Evolutionary conservation across 2,888 invertebrate species (phyloP), one percentile per base, ranked within the genome.

Genomic region (Acholoe squamosa): DNA sequence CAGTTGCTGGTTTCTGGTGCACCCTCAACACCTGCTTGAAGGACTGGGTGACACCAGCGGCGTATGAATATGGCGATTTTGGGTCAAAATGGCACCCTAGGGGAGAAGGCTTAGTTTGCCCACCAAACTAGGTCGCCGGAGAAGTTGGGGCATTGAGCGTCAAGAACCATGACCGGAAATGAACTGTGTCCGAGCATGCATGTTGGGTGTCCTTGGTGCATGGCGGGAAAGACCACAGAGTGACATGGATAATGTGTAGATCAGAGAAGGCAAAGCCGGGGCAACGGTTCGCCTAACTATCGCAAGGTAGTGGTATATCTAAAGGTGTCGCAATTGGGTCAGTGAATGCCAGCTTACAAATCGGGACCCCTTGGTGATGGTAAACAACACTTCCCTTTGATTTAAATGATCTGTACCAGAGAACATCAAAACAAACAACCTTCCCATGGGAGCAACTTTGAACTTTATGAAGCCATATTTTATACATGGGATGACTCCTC

Each of bases 131-230:
- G n/a, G n/a, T n/a, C n/a, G n/a, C n/a, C n/a, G n/a, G n/a, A n/a
- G n/a, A n/a, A n/a, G n/a, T n/a, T n/a, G n/a, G n/a, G n/a, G n/a
- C n/a, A n/a, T n/a, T n/a, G 43, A 43, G 43, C 43, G 43, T 43
- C 43, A 71, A 71, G 71, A 22, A 25, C 71, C 71, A 71, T 71
- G 71, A 71, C 71, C 71, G 71, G 71, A 71, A 71, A 71, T 71
- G 71, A 71, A 71, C 7, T n/a, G 28, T 28, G 28, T 28, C 71
- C 5, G 71, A 28, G 28, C 71, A 71, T 71, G 71, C 71, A 28
- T 71, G 71, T 25, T 61, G 61, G n/a, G 61, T 19, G 61, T 61
- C 61, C 61, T 61, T 3, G n/a, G 61, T 61, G 22, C 61, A n/a
- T 61, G 22, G n/a, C 61, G 61, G 22, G 61, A 61, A 61, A 61